Conservation (phyloP, 2,888 invertebrate species). For the Elegia similella region DNA sequence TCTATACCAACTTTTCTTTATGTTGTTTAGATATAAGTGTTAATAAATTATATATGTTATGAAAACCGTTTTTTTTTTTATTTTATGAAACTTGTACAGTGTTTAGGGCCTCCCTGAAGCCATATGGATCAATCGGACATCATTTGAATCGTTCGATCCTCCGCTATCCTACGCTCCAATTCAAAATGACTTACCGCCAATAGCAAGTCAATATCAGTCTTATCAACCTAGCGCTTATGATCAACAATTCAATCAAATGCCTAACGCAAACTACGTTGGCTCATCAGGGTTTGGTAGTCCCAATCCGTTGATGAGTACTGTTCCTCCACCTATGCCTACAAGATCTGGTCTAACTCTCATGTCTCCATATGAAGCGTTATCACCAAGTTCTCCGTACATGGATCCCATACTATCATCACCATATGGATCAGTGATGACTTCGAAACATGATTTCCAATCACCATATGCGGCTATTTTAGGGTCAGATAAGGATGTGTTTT, state of each 20-base stretch:
- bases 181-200: constrained; percentile 2
- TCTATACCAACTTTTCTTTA: too few species aligned
- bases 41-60: too few species aligned
- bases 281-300: constrained; percentile 34
- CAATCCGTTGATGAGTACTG: constrained; percentile 25
- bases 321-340: constrained; percentile 20
- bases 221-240: constrained; percentile 21
- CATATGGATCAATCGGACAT: too few species aligned
- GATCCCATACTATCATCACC: constrained; percentile 33
- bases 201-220: constrained; percentile 10
- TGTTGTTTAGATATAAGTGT: neutral
- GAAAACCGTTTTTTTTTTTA: too few species aligned
- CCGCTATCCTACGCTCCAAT: constrained; percentile 14
- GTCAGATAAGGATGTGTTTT: constrained; percentile 47
- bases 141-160: constrained; percentile 16
- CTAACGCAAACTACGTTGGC: constrained; percentile 39
- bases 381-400: constrained; percentile 31
- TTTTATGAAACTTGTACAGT: too few species aligned
- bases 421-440: constrained; percentile 28
- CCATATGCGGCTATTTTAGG: constrained; percentile 46
- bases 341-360: constrained; percentile 41
- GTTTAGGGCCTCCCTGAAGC: too few species aligned
- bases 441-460: constrained; percentile 52
- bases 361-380: constrained; percentile 55
- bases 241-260: constrained; percentile 21